Evolutionary conservation across 1,140 invertebrate species (phyloP), one percentile per base, ranked within the genome.

Genomic region (Tetragonula clypearis): DNA sequence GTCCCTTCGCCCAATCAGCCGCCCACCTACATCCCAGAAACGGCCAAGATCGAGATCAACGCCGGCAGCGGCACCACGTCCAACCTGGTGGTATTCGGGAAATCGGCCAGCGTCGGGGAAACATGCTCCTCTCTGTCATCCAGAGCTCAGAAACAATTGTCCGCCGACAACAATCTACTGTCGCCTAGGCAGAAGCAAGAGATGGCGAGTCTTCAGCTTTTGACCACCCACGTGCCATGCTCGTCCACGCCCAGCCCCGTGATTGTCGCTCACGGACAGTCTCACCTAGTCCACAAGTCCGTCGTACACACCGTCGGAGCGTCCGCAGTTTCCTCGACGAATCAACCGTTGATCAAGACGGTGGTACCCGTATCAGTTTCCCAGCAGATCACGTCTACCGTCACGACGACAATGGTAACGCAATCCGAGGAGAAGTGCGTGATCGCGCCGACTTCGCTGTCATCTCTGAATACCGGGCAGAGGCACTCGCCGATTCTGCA

Each of bases 231-330:
- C 35, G 82, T 94, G 26, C 90, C 94, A 14, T 88, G 92, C 19
- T 91, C 93, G 23, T 95, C 95, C 0, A 95, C 95, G 9, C 94
- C 95, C 4, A 96, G 95, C 91, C 95, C 95, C 1, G 95, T 96
- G 6, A 96, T 95, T 85, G 95, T 95, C 1, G 89, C 95, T 23
- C 94, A 94, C 65, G 91, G 93, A 49, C 94, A 94, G 49, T 53
- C 91, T 19, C 92, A 93, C 35, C 12, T 94, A 2, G 81, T 90
- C 9, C 93, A 94, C 55, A 93, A 94, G 30, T 89, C 93, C 0
- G 76, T 94, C 0, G 90, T 92, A 2, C 94, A 92, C 35, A 68
- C 86, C n/a, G n/a, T 92, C 23, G 88, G 91, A 1, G 81, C 91
- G 0, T 75, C 92, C 0, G 77, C 77, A 0, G 86, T 91, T 8